Conservation (phyloP, 2,113 vertebrate genomes). For the Oophaga pumilio region DNA sequence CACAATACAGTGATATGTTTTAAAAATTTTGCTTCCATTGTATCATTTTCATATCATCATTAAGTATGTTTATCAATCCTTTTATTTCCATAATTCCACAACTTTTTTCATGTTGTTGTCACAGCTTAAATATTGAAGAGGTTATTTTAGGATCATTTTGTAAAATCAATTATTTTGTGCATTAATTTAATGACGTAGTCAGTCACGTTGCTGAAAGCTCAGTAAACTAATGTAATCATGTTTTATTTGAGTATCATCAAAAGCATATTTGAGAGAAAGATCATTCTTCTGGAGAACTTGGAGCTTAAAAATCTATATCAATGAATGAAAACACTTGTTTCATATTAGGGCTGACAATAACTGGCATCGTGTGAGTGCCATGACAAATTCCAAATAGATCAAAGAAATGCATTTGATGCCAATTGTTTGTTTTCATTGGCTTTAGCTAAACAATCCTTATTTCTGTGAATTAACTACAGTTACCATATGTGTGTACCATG, state of each 20-base stretch:
- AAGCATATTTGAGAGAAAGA: conserved; percentile 18
- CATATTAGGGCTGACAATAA: conserved; percentile 51
- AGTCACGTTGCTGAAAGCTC: not conserved
- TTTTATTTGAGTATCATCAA: conserved; percentile 40
- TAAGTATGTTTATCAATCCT: too few relatives aligned
- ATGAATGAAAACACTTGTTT: conserved; percentile 53
- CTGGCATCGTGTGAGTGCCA: conserved; percentile 54
- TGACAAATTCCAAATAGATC: conserved; percentile 56
- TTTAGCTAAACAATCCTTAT: conserved; percentile 60
- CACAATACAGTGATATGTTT: too few relatives aligned
- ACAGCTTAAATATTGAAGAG: too few relatives aligned
- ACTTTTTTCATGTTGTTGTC: too few relatives aligned
- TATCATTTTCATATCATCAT: too few relatives aligned
- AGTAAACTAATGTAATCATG: conserved; percentile 17
- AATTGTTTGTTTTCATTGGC: conserved; percentile 60
- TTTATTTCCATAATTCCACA: too few relatives aligned
- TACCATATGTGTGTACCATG: conserved; percentile 57
- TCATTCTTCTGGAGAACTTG: conserved; percentile 21
- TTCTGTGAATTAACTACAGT: conserved; percentile 57
- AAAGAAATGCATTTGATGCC: conserved; percentile 54
- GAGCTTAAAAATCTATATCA: conserved; percentile 25
- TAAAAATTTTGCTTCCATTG: too few relatives aligned
- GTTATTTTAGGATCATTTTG: not conserved
- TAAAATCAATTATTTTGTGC: too few relatives aligned
- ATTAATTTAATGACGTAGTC: not conserved